These are phyloP conservation scores for Hypercompe scribonia DNA, from an alignment of 2,888 invertebrate species.

Conservation along the genomic window DNA sequence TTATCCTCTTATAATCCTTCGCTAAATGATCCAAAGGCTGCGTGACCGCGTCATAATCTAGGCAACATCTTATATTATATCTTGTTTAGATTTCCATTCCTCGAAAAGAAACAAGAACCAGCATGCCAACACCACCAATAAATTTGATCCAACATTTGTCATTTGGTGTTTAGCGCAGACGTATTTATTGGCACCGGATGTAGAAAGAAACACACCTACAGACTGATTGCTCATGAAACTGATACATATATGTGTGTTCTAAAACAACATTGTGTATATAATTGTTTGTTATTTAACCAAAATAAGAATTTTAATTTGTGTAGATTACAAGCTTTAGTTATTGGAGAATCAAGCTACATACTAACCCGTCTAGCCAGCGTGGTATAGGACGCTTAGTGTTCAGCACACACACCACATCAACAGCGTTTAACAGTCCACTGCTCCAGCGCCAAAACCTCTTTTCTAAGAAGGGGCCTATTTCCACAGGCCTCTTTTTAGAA, in stretches of 20 bases:
- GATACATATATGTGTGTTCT: constrained; percentile 13
- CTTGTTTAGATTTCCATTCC: not conserved
- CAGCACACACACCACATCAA: no score
- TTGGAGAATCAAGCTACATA: no score
- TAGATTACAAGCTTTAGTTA: no score
- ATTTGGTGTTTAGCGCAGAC: constrained; percentile 19
- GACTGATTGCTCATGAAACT: constrained; percentile 31
- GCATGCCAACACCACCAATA: not conserved
- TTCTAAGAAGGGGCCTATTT: no score
- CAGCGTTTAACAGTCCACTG: no score
- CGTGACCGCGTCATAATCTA: not conserved
- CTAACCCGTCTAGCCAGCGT: no score
- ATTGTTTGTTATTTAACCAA: not conserved
- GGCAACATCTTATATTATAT: not conserved
- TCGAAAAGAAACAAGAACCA: not conserved
- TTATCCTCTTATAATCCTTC: constrained; percentile 3
- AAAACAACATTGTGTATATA: constrained; percentile 9
- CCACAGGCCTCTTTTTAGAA: no score
- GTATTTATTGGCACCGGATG: constrained; percentile 47
- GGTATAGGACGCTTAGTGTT: no score
- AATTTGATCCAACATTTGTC: constrained; percentile 12
- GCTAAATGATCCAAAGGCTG: not conserved
- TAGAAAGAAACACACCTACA: constrained; percentile 37
- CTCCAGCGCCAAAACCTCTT: no score
- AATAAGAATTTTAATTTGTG: not conserved